Base-by-base conservation (phyloP, 2,888 invertebrate genomes). In the Oscheius myriophilus region DNA sequence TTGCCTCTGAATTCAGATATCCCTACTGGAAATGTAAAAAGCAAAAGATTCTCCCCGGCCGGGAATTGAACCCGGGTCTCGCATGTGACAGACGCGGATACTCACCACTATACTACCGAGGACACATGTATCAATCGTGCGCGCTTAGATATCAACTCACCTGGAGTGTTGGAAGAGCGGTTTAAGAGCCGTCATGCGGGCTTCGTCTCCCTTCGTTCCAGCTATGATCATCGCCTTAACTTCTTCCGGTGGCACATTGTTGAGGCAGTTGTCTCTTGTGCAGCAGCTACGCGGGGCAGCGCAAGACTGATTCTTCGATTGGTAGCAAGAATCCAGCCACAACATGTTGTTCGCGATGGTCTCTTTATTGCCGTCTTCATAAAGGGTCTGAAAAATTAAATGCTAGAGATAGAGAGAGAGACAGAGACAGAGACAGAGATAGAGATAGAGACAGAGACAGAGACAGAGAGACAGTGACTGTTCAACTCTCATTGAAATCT, bases 11-110 rank as follows among this genome's bases (percentile, higher is more conserved):
- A 54, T 25, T 26, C 14, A 2, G 3, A 54, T 16, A 1, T 23
- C 0, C 14, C n/a, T 14, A 51, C 14, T 11, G 9, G 18, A 14
- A 9, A 33, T 3, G 9, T 33, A 53, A 45, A 61, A 61, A 33
- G 61, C 61, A 67, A 67, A 67, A 67, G 52, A 41, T 67, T 67
- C 71, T 88, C 88, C 87, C 88, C 88, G 88, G 87, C 88, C 87
- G 88, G 88, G 88, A 89, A 89, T 89, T 87, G 88, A 89, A 88
- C 88, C 88, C 88, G 87, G 88, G 88, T 88, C 88, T 88, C 87
- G 88, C 88, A 88, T 88, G 88, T 88, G 88, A 88, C 88, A 88
- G 88, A 88, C 88, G 88, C 88, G 52, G 2, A 52, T 14, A 25
- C 23, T 52, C 25, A 52, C 52, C n/a, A 14, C n/a, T 21, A 52